Base-by-base conservation (phyloP, 2,113 vertebrate genomes). In the Archilochus colubris region DNA sequence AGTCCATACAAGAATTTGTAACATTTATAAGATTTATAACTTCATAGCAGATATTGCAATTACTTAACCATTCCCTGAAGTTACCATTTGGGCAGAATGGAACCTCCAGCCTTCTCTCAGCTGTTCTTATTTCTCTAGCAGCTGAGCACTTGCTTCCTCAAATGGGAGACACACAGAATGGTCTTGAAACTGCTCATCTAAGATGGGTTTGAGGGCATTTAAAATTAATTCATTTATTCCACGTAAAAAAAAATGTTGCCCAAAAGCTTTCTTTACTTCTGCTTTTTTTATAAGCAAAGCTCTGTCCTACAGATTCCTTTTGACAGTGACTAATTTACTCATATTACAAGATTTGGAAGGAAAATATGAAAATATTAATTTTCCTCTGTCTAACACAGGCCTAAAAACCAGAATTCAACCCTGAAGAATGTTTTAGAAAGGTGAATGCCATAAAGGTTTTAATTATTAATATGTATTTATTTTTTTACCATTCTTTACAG, bases 401-500 rank as follows among this genome's bases (percentile, higher is more conserved):
- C 28, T 62, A 46, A 85, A 73, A 73, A 70, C 9, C 31, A 77
- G 54, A 80, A 61, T 87, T 51, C 82, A 38, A 63, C 33, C 15
- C 18, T 55, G 36, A 59, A 46, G 48, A 73, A 70, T 59, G 17
- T 82, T 55, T 86, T 43, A 40, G 28, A 66, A 69, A 79, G 61
- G 31, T 80, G 40, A 23, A 36, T 80, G 13, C 48, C 33, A 6
- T 12, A 23, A 40, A 23, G 10, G 18, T 64, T 94, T 63, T 48
- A 77, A 57, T 78, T 90, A 67, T 85, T 92, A 77, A 93, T 69
- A 12, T 8, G 6, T 79, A 3, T 57, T 75, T 96, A 8, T 93
- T 33, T 89, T 89, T 18, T 89, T 94, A 61, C 55, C 54, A 0
- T 88, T 88, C 86, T 92, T 89, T 96, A 33, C 97, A 99, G 99